Percentiles rank a stretch among this genome's conserved stretches.
phyloP scores from a whole-genome alignment of 2,113 vertebrate genomes.

The Chloropsis hardwickii region DNA sequence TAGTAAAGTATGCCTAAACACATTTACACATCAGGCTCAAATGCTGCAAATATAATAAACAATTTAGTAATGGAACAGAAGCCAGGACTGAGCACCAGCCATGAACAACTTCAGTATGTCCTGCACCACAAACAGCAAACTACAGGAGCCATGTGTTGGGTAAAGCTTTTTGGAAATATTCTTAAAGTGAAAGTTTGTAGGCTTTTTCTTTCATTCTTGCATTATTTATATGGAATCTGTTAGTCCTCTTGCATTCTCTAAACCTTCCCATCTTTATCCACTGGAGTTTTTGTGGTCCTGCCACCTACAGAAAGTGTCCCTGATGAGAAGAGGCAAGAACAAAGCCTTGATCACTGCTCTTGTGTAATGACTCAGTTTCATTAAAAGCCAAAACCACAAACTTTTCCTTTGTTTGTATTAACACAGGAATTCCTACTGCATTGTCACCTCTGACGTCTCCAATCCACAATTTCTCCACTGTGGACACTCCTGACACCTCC shows the following conservation, averaged over 20 bases:
- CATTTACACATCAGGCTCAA: background rate
- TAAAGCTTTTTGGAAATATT: background rate
- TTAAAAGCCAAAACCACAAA: background rate
- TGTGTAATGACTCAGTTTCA: background rate
- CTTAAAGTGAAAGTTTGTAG: background rate
- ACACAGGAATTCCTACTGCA: background rate
- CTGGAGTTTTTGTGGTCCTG: background rate
- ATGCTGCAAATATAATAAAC: background rate
- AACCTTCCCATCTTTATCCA: background rate
- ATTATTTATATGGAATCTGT: background rate
- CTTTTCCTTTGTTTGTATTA: background rate
- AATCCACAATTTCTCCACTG: background rate
- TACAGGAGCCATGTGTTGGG: background rate
- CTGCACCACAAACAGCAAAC: background rate
- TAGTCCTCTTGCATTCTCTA: background rate
- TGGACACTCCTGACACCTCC: background rate
- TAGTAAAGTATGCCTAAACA: background rate
- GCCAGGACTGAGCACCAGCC: background rate
- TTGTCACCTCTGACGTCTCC: background rate
- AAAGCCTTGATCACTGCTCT: background rate
- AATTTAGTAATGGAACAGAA: background rate
- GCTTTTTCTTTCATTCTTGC: background rate
- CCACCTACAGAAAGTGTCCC: background rate
- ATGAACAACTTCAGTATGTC: background rate
- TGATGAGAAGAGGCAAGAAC: background rate